Evolutionary conservation across 1,140 invertebrate species (phyloP).

Genomic region (Zaprionus africanus): DNA sequence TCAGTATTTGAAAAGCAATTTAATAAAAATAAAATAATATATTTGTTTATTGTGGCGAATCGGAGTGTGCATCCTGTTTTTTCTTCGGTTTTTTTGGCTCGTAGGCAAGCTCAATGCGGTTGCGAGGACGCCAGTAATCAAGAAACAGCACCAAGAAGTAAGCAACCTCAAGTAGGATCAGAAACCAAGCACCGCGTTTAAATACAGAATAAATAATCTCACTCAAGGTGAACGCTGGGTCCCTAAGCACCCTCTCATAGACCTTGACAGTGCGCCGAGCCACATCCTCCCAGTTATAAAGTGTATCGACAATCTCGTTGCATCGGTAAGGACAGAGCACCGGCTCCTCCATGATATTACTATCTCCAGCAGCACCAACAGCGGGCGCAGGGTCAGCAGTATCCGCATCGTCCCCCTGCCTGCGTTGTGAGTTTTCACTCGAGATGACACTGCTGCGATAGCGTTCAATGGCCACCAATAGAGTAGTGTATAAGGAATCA

Average conservation of each 20-base stretch:
- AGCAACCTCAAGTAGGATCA: slow-evolving; percentile 91
- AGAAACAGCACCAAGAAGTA: slow-evolving; percentile 90
- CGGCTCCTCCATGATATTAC: slow-evolving; percentile 35
- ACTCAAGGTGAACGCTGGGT: slow-evolving; percentile 86
- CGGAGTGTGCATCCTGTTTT: too few relatives aligned
- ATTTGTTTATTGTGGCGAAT: background rate
- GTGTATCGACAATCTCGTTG: slow-evolving; percentile 91
- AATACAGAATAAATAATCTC: slow-evolving; percentile 86
- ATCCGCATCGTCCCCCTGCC: background rate
- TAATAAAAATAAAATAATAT: background rate
- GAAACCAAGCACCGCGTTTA: slow-evolving; percentile 87
- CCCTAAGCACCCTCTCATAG: slow-evolving; percentile 89
- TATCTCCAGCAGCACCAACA: background rate
- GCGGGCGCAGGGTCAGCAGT: background rate
- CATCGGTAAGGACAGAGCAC: slow-evolving; percentile 89
- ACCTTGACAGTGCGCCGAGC: slow-evolving; percentile 94
- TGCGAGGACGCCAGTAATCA: slow-evolving; percentile 89
- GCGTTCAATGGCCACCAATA: slow-evolving; percentile 77
- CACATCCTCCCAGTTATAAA: slow-evolving; percentile 98
- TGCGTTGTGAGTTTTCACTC: slow-evolving; percentile 17
- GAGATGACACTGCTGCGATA: slow-evolving; percentile 21
- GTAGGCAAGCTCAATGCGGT: slow-evolving; percentile 86
- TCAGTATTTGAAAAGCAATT: background rate
- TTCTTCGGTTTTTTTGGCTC: slow-evolving; percentile 5
- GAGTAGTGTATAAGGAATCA: slow-evolving; percentile 87